Conservation (phyloP, 2,888 invertebrate genomes). For the Drosophila cognata region DNA sequence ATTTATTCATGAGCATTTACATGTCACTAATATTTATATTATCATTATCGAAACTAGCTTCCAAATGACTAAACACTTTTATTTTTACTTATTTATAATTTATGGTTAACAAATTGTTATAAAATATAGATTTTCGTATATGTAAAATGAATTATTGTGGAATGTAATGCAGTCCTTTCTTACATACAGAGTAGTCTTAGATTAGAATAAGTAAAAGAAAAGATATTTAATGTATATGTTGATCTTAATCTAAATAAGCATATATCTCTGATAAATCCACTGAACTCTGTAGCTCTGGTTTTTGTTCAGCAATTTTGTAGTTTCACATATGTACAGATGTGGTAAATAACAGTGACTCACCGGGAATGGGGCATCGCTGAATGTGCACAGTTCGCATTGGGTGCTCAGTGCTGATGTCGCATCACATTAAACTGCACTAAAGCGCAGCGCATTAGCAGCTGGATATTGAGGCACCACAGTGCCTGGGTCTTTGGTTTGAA, state of each 20-base stretch:
- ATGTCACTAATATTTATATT: no score
- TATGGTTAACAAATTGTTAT: no score
- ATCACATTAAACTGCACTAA: slow-evolving; percentile 71
- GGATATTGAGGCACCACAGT: slow-evolving; percentile 47
- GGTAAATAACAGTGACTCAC: slow-evolving; percentile 10
- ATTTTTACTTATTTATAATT: no score
- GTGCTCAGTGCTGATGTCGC: slow-evolving; percentile 69
- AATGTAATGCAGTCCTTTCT: no score
- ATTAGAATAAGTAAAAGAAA: neutral
- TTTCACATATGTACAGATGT: neutral
- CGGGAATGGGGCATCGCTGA: slow-evolving; percentile 27
- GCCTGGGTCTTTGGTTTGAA: slow-evolving; percentile 36
- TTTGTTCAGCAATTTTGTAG: neutral
- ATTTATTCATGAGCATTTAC: neutral
- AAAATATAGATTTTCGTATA: no score
- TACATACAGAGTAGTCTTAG: neutral
- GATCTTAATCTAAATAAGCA: neutral
- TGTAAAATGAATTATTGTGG: neutral
- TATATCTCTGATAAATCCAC: neutral
- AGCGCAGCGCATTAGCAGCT: slow-evolving; percentile 74
- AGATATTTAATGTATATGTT: neutral
- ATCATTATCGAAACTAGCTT: no score
- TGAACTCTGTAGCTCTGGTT: neutral
- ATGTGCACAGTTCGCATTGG: slow-evolving; percentile 35
- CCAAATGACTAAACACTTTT: neutral